These are phyloP conservation scores for Sternotherus odoratus DNA, from an alignment of 2,797 vertebrate genomes.

Conservation along the genomic window DNA sequence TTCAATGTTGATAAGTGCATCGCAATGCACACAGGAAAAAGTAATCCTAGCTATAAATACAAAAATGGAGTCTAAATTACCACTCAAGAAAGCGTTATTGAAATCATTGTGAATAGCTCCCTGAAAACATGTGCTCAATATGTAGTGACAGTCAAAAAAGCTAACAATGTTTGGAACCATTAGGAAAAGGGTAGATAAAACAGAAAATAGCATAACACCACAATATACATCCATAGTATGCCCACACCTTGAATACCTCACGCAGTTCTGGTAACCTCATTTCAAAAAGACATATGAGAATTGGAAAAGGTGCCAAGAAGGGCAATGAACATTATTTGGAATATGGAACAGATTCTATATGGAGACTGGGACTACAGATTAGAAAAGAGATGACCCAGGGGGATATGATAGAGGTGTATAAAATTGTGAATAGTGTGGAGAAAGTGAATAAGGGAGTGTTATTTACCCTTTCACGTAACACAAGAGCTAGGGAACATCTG, in stretches of 20 bases:
- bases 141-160: too few species aligned
- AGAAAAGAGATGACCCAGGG: background rate
- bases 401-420: background rate
- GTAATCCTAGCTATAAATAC: too few species aligned
- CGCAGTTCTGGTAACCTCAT: background rate
- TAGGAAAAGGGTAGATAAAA: too few species aligned
- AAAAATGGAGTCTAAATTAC: too few species aligned
- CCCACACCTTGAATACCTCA: background rate
- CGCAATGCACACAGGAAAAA: too few species aligned
- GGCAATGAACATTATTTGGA: background rate
- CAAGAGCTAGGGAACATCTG: background rate
- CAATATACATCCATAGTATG: background rate
- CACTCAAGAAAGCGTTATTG: too few species aligned
- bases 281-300: background rate
- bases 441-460: background rate
- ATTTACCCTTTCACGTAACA: background rate
- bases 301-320: background rate
- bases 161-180: too few species aligned
- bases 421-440: background rate
- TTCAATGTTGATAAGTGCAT: too few species aligned
- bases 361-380: background rate
- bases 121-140: too few species aligned
- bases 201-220: too few species aligned
- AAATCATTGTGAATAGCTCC: too few species aligned
- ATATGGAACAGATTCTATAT: background rate